These are phyloP conservation scores for Odiellus spinosus DNA, from an alignment of 2,888 invertebrate species.

Conservation along the genomic window DNA sequence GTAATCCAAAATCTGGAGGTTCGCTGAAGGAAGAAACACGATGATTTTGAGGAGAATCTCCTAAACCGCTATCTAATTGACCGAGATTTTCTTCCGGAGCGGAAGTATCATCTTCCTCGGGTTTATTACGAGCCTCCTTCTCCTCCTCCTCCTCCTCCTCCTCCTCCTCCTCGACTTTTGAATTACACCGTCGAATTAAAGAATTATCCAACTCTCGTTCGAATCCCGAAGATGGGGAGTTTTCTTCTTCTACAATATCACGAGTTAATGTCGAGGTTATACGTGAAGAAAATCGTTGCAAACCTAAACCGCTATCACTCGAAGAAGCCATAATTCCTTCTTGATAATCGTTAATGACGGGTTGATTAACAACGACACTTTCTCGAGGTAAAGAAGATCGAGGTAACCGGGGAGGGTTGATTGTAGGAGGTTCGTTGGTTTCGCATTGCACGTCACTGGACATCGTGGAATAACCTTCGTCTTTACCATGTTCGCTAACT, in stretches of 20 bases:
- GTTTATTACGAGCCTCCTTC: not conserved
- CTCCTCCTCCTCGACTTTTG: not conserved
- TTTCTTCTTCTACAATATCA: no score
- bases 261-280: no score
- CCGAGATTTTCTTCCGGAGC: no score
- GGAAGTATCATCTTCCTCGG: no score
- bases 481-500: conserved; percentile 39
- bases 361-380: not conserved
- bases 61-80: not conserved
- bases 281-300: no score
- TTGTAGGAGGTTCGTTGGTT: conserved; percentile 27
- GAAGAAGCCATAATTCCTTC: not conserved
- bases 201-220: conserved; percentile 2
- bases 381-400: conserved; percentile 4
- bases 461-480: conserved; percentile 71
- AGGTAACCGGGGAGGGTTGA: no score
- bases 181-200: not conserved
- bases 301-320: not conserved
- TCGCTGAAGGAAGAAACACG: not conserved
- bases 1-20: no score
- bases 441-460: conserved; percentile 63
- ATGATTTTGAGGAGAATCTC: not conserved
- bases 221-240: not conserved
- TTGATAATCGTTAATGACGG: no score
- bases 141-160: not conserved